Evolutionary conservation across 2,888 invertebrate species (phyloP), one percentile per base, ranked within the genome.

Genomic region (Caprella mutica): DNA sequence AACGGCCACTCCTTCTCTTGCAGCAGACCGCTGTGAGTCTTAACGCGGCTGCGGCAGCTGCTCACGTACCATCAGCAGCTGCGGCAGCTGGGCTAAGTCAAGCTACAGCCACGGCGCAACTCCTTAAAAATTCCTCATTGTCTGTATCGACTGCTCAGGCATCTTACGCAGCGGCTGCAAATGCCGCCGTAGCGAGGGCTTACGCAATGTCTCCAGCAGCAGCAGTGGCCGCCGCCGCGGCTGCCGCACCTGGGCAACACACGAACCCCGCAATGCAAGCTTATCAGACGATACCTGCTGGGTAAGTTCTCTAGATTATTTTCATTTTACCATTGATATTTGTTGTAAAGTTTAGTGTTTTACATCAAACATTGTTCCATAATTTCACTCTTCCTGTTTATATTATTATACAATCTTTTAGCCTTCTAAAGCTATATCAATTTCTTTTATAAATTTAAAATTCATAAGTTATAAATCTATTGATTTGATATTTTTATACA

Each of bases 31-130:
- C 63, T 55, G 63, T 59, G 43, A 59, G 59, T n/a, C n/a, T n/a
- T 52, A 59, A 59, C 27, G 66, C 66, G 50, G 86, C 88, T 71
- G 86, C 86, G 65, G 88, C 88, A 68, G 87, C 86, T 56, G 85
- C 85, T 17, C 48, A 48, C 23, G 26, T 48, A 29, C 24, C 48
- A 71, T 86, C 86, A 65, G 88, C 88, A 68, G 87, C 86, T 71
- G 86, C 86, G 65, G 87, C 86, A 33, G 87, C 87, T 67, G 86
- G 86, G 67, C 79, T 86, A 68, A 87, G 86, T 67, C 51, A 39
- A 38, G 69, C 59, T 52, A 57, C 59, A 52, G 58, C 58, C 30
- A 52, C 63, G 30, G 63, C 63, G n/a, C 63, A 63, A 42, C 59
- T 63, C 52, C 63, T 63, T 63, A 63, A 63, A 63, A 59, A 59